phyloP scores from a whole-genome alignment of 2,888 invertebrate species.

The Drosophila subsilvestris region DNA sequence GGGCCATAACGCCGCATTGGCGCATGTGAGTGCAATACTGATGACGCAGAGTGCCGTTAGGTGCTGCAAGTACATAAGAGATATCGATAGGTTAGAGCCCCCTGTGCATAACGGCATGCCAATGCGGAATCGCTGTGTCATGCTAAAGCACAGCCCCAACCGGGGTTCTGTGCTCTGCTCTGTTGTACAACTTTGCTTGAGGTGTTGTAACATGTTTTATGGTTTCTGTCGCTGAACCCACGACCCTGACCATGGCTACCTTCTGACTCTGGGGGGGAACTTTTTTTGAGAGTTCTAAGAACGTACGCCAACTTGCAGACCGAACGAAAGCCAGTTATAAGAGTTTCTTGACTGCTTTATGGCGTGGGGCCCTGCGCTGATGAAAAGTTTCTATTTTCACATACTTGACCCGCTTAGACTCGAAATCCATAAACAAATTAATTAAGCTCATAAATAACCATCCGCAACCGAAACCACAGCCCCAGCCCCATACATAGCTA shows the following conservation, averaged over 20 bases:
- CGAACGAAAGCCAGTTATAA: slow-evolving; percentile 12
- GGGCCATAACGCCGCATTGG: slow-evolving; percentile 82
- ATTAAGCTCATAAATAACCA: slow-evolving; percentile 68
- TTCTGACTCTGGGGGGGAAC: slow-evolving; percentile 7
- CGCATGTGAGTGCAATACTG: slow-evolving; percentile 74
- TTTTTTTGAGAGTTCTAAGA: slow-evolving; percentile 23
- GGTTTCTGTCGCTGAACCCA: slow-evolving; percentile 34
- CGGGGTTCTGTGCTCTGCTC: slow-evolving; percentile 1
- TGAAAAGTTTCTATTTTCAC: slow-evolving; percentile 61
- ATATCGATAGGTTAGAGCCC: slow-evolving; percentile 23
- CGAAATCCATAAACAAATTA: slow-evolving; percentile 67
- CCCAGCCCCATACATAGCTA: slow-evolving; percentile 18
- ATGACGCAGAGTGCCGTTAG: slow-evolving; percentile 81
- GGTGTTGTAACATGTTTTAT: slow-evolving; percentile 39
- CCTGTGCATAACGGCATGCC: not conserved
- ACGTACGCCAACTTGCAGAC: slow-evolving; percentile 16
- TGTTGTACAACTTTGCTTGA: slow-evolving; percentile 25
- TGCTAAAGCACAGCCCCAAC: slow-evolving; percentile 11
- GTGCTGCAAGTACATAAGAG: slow-evolving; percentile 66
- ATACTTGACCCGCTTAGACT: slow-evolving; percentile 66
- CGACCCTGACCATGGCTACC: slow-evolving; percentile 44
- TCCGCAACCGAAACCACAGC: slow-evolving; percentile 4
- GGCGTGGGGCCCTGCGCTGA: slow-evolving; percentile 24
- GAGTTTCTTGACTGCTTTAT: slow-evolving; percentile 4
- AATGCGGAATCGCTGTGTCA: slow-evolving; percentile 9